phyloP scores from a whole-genome alignment of 2,797 vertebrate genomes.

The Hyperoplus lanceolatus region DNA sequence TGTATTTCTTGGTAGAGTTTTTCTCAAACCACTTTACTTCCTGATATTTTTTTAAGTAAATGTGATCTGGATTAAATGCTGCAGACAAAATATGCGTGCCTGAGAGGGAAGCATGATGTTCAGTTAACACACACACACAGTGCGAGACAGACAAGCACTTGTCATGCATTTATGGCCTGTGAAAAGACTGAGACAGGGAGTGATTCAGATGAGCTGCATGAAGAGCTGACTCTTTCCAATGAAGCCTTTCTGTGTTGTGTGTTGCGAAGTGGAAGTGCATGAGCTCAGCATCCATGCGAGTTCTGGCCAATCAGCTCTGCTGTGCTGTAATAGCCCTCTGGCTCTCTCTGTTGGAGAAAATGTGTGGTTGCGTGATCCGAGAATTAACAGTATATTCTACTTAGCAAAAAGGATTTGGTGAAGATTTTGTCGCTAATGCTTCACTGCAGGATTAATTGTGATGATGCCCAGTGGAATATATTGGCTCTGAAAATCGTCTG shows the following conservation, averaged over 20 bases:
- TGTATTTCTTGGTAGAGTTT: not conserved
- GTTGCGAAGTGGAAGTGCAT: slow-evolving; percentile 38
- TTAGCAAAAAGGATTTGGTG: slow-evolving; percentile 28
- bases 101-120: not conserved
- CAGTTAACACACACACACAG: slow-evolving; percentile 22
- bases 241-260: slow-evolving; percentile 66
- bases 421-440: slow-evolving; percentile 30
- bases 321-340: slow-evolving; percentile 39
- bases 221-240: slow-evolving; percentile 69
- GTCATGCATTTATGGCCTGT: slow-evolving; percentile 44
- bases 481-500: not conserved
- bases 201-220: slow-evolving; percentile 58
- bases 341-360: slow-evolving; percentile 65
- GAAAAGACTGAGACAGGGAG: slow-evolving; percentile 30
- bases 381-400: slow-evolving; percentile 4
- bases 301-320: slow-evolving; percentile 16
- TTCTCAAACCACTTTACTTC: not conserved
- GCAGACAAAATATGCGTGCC: not conserved
- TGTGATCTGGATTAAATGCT: not conserved
- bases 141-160: slow-evolving; percentile 61
- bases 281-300: slow-evolving; percentile 63
- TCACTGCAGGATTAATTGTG: slow-evolving; percentile 17
- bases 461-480: slow-evolving; percentile 14
- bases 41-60: slow-evolving; percentile 12
- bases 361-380: slow-evolving; percentile 21